Evolutionary conservation across 2,797 vertebrate genomes (phyloP).

Genomic region (Pangasius mekongensis): DNA sequence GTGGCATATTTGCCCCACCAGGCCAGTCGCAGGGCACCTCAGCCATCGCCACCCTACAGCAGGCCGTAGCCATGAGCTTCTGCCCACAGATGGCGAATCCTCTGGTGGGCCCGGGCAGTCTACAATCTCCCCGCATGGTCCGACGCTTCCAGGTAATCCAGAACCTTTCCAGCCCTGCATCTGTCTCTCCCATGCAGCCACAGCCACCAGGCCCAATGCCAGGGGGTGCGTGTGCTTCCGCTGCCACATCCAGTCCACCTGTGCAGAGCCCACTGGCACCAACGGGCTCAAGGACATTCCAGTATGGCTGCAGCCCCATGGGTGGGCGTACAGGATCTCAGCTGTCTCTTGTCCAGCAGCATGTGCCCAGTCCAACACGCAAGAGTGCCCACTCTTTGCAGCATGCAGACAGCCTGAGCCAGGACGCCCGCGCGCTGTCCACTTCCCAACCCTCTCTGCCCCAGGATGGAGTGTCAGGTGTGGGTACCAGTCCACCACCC

Average conservation of each 20-base stretch:
- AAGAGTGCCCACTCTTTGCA: slow-evolving; percentile 84
- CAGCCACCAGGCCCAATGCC: slow-evolving; percentile 74
- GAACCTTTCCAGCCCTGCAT: slow-evolving; percentile 81
- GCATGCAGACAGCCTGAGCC: slow-evolving; percentile 83
- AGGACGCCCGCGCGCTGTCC: slow-evolving; percentile 83
- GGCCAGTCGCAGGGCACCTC: slow-evolving; percentile 85
- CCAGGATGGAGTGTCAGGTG: slow-evolving; percentile 73
- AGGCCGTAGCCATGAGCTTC: slow-evolving; percentile 98
- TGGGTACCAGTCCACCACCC: slow-evolving; percentile 73
- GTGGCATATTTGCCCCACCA: slow-evolving; percentile 83
- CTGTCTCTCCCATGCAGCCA: slow-evolving; percentile 82
- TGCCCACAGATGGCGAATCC: slow-evolving; percentile 93
- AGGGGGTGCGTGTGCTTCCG: slow-evolving; percentile 52
- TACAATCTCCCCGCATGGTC: slow-evolving; percentile 89
- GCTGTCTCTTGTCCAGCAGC: slow-evolving; percentile 88
- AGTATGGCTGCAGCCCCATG: slow-evolving; percentile 72
- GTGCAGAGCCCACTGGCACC: slow-evolving; percentile 81
- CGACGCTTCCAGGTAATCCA: slow-evolving; percentile 87
- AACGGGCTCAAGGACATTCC: slow-evolving; percentile 78
- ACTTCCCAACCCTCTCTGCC: slow-evolving; percentile 90
- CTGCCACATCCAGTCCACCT: slow-evolving; percentile 75
- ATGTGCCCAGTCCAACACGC: slow-evolving; percentile 81
- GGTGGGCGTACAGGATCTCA: slow-evolving; percentile 81
- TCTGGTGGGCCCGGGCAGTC: slow-evolving; percentile 76
- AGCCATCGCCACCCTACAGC: slow-evolving; percentile 93